Evolutionary conservation across 1,140 invertebrate species (phyloP).

Genomic region (Pomphorhynchus laevis): DNA sequence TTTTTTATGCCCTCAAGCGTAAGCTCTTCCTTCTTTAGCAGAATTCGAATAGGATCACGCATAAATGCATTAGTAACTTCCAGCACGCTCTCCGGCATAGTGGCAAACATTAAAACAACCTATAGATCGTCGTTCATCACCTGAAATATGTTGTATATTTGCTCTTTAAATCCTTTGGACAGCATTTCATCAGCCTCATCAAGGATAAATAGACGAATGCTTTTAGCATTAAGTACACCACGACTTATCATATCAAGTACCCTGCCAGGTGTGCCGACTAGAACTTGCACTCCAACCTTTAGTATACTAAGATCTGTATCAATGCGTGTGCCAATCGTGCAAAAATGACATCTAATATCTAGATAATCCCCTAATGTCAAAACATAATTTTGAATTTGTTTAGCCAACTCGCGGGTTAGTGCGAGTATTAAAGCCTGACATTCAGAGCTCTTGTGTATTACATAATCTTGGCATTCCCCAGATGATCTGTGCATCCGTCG

Average conservation of each 20-base stretch:
- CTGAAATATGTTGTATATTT: conserved; percentile 94
- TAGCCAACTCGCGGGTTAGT: conserved; percentile 69
- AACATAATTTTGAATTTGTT: conserved; percentile 28
- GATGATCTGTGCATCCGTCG: too few relatives aligned
- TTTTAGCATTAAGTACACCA: conserved; percentile 23
- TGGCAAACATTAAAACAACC: conserved; percentile 73
- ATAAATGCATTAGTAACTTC: conserved; percentile 87
- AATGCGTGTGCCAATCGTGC: conserved; percentile 38
- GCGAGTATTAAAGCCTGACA: conserved; percentile 35
- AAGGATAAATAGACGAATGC: conserved; percentile 82
- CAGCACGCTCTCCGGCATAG: conserved; percentile 77
- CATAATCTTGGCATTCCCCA: too few relatives aligned
- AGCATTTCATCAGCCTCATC: conserved; percentile 99
- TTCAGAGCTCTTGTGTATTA: too few relatives aligned
- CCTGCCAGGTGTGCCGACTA: conserved; percentile 54
- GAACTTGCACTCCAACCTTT: conserved; percentile 36
- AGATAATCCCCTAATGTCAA: conserved; percentile 23
- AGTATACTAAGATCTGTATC: conserved; percentile 2
- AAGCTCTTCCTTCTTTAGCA: conserved; percentile 89
- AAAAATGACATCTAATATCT: conserved; percentile 25
- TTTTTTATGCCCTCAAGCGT: conserved; percentile 99
- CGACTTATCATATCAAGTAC: conserved; percentile 5
- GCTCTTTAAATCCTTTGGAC: conserved; percentile 91
- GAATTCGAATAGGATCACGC: conserved; percentile 64
- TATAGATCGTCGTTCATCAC: conserved; percentile 54